A percentile compares a stretch with the other conserved stretches of the same genome.
These are phyloP conservation scores for Grus americana DNA, from an alignment of 2,113 vertebrate genomes.

Conservation along the genomic window DNA sequence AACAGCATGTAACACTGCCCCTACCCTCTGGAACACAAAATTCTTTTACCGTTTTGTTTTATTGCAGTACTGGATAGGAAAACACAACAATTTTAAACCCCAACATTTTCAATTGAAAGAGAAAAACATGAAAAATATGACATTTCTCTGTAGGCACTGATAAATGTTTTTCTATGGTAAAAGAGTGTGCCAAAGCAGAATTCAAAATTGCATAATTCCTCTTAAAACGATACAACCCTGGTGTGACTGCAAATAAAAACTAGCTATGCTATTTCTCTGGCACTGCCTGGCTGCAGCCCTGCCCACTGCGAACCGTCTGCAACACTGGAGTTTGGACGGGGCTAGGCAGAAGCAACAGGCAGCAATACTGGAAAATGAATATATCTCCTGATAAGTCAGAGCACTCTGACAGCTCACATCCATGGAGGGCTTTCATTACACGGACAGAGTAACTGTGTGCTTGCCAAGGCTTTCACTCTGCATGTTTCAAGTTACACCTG, in stretches of 20 bases:
- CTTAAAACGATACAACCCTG: background rate
- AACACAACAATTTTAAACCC: constrained; percentile 3
- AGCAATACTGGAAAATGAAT: background rate
- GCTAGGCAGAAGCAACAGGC: background rate
- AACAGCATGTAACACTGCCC: constrained; percentile 39
- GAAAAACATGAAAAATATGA: constrained; percentile 36
- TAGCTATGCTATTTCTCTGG: background rate
- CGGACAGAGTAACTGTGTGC: background rate
- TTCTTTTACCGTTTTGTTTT: background rate
- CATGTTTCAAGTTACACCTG: background rate
- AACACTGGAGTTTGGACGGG: background rate
- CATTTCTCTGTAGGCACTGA: constrained; percentile 49
- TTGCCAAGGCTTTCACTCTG: background rate
- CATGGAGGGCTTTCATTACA: background rate
- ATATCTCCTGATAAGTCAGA: background rate
- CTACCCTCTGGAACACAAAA: constrained; percentile 46
- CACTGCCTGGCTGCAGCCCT: background rate
- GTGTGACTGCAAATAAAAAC: background rate
- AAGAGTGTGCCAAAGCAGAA: constrained; percentile 38
- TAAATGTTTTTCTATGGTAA: constrained; percentile 5
- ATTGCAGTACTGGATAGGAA: constrained; percentile 7
- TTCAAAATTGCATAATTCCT: background rate
- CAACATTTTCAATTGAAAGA: background rate
- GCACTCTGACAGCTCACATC: background rate
- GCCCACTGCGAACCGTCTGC: background rate